phyloP scores from a whole-genome alignment of 37 sponge, comb jelly and placozoan species.

The Petrosia ficiformis region DNA sequence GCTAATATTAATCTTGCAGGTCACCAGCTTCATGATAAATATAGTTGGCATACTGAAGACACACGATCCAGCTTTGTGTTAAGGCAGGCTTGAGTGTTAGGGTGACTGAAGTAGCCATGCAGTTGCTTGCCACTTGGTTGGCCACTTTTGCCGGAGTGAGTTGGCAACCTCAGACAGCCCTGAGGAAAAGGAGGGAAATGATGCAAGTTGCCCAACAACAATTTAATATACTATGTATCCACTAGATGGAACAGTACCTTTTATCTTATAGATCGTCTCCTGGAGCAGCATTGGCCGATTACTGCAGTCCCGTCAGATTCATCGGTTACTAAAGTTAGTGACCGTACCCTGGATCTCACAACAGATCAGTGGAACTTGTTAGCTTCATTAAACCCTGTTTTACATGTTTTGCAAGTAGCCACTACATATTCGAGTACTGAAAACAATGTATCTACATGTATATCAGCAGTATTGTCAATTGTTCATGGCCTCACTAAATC shows the following conservation, averaged over 20 bases:
- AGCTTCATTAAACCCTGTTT: background rate
- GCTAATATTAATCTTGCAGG: background rate
- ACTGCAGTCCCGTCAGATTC: background rate
- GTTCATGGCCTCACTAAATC: background rate
- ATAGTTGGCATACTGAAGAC: too few species aligned
- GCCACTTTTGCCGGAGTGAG: too few species aligned
- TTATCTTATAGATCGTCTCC: background rate
- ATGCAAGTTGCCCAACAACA: background rate
- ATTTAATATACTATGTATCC: background rate
- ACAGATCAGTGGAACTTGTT: conserved; percentile 13
- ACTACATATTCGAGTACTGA: conserved; percentile 13
- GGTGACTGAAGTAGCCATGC: too few species aligned
- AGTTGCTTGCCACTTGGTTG: too few species aligned
- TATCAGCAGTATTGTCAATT: conserved; percentile 1
- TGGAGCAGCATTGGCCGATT: background rate
- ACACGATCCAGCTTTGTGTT: too few species aligned
- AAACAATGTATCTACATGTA: conserved; percentile 15
- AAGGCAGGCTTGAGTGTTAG: too few species aligned
- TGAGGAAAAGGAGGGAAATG: too few species aligned
- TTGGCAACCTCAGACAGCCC: too few species aligned
- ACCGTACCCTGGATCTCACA: background rate
- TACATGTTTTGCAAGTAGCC: conserved; percentile 4
- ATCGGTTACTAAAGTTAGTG: background rate
- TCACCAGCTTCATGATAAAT: background rate
- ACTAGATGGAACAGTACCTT: background rate